Conservation (phyloP, 2,113 vertebrate genomes). For the Colistium nudipinnis region DNA sequence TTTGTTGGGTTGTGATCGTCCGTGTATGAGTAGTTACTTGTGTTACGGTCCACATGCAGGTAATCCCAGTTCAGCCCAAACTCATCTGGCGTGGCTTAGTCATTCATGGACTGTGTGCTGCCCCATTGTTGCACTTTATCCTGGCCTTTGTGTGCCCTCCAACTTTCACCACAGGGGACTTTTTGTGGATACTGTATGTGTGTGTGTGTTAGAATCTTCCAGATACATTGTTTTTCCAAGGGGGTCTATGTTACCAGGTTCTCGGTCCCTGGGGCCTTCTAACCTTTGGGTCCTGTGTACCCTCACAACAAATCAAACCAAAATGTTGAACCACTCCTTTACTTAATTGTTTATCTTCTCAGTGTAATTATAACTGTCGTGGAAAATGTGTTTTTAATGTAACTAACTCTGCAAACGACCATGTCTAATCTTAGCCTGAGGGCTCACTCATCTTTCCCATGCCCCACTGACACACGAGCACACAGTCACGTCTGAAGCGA, state of each 20-base stretch:
- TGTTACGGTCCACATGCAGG: conserved; percentile 42
- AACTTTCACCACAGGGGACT: conserved; percentile 55
- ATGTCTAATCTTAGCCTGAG: conserved; percentile 43
- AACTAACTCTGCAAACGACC: background rate
- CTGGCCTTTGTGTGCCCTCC: conserved; percentile 53
- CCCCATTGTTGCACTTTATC: conserved; percentile 60
- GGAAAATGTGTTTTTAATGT: conserved; percentile 17
- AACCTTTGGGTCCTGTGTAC: too few species aligned
- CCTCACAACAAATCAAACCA: background rate
- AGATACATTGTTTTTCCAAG: too few species aligned
- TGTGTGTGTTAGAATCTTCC: too few species aligned
- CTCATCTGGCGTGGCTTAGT: conserved; percentile 49
- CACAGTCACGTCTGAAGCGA: conserved; percentile 46
- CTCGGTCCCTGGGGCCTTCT: too few species aligned
- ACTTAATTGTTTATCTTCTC: background rate
- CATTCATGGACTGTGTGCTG: conserved; percentile 42
- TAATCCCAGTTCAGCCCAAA: conserved; percentile 58
- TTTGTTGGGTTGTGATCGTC: conserved; percentile 46
- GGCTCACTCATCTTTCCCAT: conserved; percentile 70
- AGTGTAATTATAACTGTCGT: background rate
- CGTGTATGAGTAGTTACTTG: conserved; percentile 32
- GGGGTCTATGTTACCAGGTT: too few species aligned
- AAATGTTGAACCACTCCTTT: background rate
- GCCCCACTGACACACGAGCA: conserved; percentile 61
- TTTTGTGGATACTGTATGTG: conserved; percentile 41